Evolutionary conservation across 2,888 invertebrate genomes (phyloP).

Genomic region (Sphaerophoria taeniata): DNA sequence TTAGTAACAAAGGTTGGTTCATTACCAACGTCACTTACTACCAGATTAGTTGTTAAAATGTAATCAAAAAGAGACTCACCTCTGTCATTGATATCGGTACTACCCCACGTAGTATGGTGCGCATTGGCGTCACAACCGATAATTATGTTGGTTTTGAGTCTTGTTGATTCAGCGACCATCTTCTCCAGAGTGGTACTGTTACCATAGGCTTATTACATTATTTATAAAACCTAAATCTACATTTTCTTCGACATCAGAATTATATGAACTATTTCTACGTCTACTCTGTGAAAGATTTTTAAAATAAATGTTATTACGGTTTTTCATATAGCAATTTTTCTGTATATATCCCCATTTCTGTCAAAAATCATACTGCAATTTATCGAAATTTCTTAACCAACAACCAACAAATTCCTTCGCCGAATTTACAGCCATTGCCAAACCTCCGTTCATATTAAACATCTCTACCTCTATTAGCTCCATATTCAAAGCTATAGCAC

Average conservation of each 20-base stretch:
- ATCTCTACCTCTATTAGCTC: slow-evolving; percentile 4
- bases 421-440: slow-evolving; percentile 7
- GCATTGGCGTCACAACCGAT: too few species aligned
- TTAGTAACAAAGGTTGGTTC: too few species aligned
- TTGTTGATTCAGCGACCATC: too few species aligned
- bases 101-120: too few species aligned
- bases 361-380: not conserved
- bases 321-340: not conserved
- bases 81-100: too few species aligned
- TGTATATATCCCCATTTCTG: not conserved
- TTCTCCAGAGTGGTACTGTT: too few species aligned
- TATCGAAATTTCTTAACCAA: not conserved
- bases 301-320: not conserved
- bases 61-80: too few species aligned
- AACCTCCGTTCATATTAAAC: not conserved
- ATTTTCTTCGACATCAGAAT: not conserved
- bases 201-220: too few species aligned
- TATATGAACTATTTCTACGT: not conserved
- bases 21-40: too few species aligned
- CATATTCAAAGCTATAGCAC: slow-evolving; percentile 21
- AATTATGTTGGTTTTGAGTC: too few species aligned
- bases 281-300: not conserved
- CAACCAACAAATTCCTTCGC: not conserved
- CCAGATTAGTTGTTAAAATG: too few species aligned
- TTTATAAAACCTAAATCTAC: not conserved